phyloP scores from a whole-genome alignment of 1,140 invertebrate genomes.

The Tetragonula clypearis region DNA sequence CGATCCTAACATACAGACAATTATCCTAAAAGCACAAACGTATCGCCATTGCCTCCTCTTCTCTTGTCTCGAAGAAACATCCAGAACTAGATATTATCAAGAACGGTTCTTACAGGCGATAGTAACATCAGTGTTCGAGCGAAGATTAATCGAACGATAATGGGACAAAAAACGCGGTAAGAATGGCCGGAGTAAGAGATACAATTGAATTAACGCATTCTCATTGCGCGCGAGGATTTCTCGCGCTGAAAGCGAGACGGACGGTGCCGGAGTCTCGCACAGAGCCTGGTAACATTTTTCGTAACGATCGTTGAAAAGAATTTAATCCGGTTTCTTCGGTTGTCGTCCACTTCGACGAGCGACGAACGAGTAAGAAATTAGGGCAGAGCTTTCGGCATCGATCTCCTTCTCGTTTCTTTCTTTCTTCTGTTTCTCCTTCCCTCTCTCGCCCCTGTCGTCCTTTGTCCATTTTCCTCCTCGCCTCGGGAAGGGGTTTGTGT shows the following conservation, averaged over 20 bases:
- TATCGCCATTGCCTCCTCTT: not conserved
- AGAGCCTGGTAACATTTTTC: constrained; percentile 10
- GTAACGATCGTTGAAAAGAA: constrained; percentile 43
- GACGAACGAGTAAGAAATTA: constrained; percentile 49
- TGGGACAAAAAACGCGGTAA: not conserved
- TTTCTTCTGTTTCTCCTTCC: not conserved
- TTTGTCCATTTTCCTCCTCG: not conserved
- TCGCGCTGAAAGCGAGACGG: not conserved
- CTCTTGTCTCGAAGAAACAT: not conserved
- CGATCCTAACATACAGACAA: not conserved
- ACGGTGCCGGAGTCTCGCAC: no score
- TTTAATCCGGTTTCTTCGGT: constrained; percentile 39
- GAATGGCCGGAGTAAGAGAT: not conserved
- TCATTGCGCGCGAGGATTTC: not conserved
- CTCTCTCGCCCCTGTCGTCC: not conserved
- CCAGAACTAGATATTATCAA: not conserved
- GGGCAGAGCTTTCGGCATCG: constrained; percentile 46
- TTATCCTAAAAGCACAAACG: not conserved
- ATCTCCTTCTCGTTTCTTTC: constrained; percentile 36
- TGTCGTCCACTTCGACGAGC: not conserved
- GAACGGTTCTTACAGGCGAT: not conserved
- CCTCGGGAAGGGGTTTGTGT: not conserved
- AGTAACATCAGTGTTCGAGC: not conserved
- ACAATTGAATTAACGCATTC: constrained; percentile 31
- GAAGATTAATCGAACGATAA: constrained; percentile 18